Conservation (phyloP, 2,113 vertebrate genomes). For the Platysteira castanea region DNA sequence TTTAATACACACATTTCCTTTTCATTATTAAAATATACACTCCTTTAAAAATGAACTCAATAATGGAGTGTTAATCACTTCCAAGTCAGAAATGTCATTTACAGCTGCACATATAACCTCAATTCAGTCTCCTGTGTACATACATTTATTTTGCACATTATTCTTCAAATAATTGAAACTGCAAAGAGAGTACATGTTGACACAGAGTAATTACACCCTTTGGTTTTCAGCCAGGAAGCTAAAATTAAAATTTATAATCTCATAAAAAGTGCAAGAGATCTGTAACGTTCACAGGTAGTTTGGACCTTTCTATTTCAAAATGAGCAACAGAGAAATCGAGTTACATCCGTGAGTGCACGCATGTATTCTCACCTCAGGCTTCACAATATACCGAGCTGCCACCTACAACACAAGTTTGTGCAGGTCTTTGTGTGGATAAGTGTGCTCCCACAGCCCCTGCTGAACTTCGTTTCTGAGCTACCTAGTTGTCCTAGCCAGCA, state of each 20-base stretch:
- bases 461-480: background rate
- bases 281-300: background rate
- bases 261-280: background rate
- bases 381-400: background rate
- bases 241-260: slow-evolving; percentile 25
- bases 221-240: background rate
- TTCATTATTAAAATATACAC: background rate
- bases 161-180: slow-evolving; percentile 16
- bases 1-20: background rate
- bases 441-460: background rate
- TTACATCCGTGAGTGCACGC: background rate
- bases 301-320: background rate
- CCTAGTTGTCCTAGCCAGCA: background rate
- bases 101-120: background rate
- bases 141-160: background rate
- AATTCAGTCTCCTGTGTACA: background rate
- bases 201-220: background rate
- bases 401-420: background rate
- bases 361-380: background rate
- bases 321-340: background rate
- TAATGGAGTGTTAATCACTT: background rate
- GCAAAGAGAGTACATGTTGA: slow-evolving; percentile 1
- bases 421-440: background rate
- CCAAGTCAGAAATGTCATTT: slow-evolving; percentile 9
- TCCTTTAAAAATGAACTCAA: background rate